Evolutionary conservation across 2,888 invertebrate species (phyloP).

Genomic region (Periphyllus acericola): DNA sequence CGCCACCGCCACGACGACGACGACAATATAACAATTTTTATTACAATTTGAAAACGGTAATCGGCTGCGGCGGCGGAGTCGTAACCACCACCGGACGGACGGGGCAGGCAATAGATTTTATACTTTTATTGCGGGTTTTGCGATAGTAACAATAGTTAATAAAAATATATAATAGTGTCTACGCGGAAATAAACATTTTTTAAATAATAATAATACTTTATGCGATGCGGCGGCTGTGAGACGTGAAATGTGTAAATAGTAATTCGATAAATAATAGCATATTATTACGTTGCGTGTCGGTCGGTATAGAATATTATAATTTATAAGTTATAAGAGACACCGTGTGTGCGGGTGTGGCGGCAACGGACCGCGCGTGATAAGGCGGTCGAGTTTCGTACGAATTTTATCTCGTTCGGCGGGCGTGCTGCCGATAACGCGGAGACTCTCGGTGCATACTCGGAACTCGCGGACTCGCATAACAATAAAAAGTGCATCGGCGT

Average conservation of each 20-base stretch:
- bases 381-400: slow-evolving; percentile 32
- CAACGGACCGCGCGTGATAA: slow-evolving; percentile 21
- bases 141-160: background rate
- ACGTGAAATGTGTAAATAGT: background rate
- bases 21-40: background rate
- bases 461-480: background rate
- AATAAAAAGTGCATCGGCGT: background rate
- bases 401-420: slow-evolving; percentile 41
- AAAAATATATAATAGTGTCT: background rate
- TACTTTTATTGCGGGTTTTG: background rate
- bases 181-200: background rate
- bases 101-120: background rate
- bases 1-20: background rate
- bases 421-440: slow-evolving; percentile 4
- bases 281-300: background rate
- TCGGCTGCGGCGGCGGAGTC: background rate
- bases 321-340: background rate
- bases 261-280: background rate
- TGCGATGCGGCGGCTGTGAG: too few species aligned
- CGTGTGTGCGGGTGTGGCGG: background rate
- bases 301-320: background rate
- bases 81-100: slow-evolving; percentile 9
- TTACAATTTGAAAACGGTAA: background rate
- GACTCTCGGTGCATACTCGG: slow-evolving; percentile 10
- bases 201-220: background rate